Evolutionary conservation across 2,113 vertebrate genomes (phyloP).

Genomic region (Macroglossus sobrinus): DNA sequence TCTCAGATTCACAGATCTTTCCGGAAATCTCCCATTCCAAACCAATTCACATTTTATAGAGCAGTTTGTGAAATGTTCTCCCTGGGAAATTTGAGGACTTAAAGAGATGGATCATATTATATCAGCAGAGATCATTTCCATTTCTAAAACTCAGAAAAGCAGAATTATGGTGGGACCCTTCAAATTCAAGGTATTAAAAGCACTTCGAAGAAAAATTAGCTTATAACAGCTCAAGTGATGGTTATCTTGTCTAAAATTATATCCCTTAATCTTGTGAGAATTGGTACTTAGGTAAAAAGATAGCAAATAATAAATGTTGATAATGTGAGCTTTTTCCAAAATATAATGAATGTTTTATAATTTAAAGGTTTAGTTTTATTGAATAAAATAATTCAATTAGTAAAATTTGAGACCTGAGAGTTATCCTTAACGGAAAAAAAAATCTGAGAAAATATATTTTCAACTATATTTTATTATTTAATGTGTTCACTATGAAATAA

Average conservation of each 20-base stretch:
- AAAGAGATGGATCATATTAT: neutral
- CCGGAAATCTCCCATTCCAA: neutral
- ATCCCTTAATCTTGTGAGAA: neutral
- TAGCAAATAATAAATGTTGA: neutral
- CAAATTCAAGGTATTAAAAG: neutral
- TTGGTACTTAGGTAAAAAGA: neutral
- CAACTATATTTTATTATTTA: neutral
- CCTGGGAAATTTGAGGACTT: neutral
- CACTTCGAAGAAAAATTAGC: neutral
- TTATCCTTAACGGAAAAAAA: neutral
- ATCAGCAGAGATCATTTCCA: neutral
- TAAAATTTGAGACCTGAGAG: neutral
- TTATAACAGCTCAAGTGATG: neutral
- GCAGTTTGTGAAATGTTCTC: neutral
- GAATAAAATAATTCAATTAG: neutral
- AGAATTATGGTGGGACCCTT: neutral
- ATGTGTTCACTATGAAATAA: neutral
- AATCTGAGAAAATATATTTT: constrained; percentile 23
- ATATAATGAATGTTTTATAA: neutral
- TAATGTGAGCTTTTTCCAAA: neutral
- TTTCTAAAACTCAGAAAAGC: constrained; percentile 6
- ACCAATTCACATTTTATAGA: neutral
- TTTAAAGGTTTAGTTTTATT: neutral
- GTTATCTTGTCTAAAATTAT: neutral
- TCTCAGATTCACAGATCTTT: neutral